phyloP scores from a whole-genome alignment of 1,140 invertebrate genomes.

The Heliothis subflexa region DNA sequence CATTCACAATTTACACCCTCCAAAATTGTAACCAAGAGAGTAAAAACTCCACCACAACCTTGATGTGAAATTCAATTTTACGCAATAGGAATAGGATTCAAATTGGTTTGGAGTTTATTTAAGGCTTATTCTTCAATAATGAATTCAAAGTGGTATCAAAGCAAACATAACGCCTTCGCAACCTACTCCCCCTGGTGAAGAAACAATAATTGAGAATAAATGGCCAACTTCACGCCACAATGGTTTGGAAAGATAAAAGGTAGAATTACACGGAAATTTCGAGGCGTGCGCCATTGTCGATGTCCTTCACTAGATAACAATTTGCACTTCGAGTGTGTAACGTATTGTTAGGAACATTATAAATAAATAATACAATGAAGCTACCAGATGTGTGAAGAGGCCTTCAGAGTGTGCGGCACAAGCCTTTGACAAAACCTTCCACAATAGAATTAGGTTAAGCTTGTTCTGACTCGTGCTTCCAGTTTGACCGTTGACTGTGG shows the following conservation, averaged over 20 bases:
- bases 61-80: not conserved
- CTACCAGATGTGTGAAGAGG: conserved; percentile 73
- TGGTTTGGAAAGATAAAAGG: conserved; percentile 77
- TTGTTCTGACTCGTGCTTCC: conserved; percentile 33
- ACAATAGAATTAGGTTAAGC: conserved; percentile 42
- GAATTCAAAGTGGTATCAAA: conserved; percentile 67
- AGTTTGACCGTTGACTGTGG: conserved; percentile 11
- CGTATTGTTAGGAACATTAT: conserved; percentile 75
- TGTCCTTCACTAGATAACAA: conserved; percentile 79
- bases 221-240: conserved; percentile 78
- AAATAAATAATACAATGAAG: conserved; percentile 81
- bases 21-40: conserved; percentile 38
- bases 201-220: conserved; percentile 80
- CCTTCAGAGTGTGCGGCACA: conserved; percentile 55
- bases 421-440: conserved; percentile 59
- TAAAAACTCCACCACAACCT: not conserved
- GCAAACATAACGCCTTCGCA: conserved; percentile 79
- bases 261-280: conserved; percentile 84
- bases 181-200: conserved; percentile 65
- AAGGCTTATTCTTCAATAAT: conserved; percentile 33
- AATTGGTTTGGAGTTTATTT: conserved; percentile 8
- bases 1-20: conserved; percentile 72
- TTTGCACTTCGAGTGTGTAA: conserved; percentile 77
- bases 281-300: conserved; percentile 77
- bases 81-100: not conserved